phyloP scores from a whole-genome alignment of 37 sponge, comb jelly and placozoan species.

The Geodia barretti region DNA sequence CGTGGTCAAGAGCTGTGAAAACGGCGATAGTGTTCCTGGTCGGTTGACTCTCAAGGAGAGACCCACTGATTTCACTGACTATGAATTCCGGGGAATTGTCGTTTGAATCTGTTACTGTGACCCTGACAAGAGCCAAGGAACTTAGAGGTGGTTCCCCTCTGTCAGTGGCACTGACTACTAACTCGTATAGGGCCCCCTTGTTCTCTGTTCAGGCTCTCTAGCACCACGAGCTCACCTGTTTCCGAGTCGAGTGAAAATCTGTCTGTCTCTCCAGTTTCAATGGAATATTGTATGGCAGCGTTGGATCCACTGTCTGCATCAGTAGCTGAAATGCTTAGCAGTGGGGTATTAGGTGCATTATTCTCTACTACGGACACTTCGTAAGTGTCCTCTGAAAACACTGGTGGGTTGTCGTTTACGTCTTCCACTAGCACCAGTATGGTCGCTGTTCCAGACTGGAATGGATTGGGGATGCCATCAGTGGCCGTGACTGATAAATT shows the following conservation, averaged over 20 bases:
- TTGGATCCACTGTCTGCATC: conserved; percentile 37
- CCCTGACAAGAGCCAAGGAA: conserved; percentile 15
- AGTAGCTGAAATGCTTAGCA: conserved; percentile 28
- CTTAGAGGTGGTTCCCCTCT: conserved; percentile 52
- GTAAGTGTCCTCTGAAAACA: conserved; percentile 21
- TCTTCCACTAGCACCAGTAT: conserved; percentile 54
- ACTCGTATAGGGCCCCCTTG: conserved; percentile 7
- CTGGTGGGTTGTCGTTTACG: conserved; percentile 80
- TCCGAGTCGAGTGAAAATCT: conserved; percentile 18
- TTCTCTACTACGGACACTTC: conserved; percentile 37
- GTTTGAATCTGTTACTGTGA: conserved; percentile 60
- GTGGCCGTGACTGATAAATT: conserved; percentile 40
- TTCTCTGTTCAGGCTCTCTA: conserved; percentile 41
- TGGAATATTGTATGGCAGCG: conserved; percentile 32
- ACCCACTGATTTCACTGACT: neutral
- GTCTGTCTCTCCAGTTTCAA: neutral
- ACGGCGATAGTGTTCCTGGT: conserved; percentile 19
- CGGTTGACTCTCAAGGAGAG: conserved; percentile 28
- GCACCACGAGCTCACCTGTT: conserved; percentile 22
- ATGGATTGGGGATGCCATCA: conserved; percentile 35
- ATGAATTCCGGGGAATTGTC: conserved; percentile 69
- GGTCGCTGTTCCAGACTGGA: conserved; percentile 18
- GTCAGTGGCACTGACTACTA: conserved; percentile 58
- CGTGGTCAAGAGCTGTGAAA: conserved; percentile 54
- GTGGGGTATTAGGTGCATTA: neutral